A percentile compares a stretch with the other conserved stretches of the same genome.
Conservation (phyloP, 1,140 invertebrate species). For the Euborellia annulipes region DNA sequence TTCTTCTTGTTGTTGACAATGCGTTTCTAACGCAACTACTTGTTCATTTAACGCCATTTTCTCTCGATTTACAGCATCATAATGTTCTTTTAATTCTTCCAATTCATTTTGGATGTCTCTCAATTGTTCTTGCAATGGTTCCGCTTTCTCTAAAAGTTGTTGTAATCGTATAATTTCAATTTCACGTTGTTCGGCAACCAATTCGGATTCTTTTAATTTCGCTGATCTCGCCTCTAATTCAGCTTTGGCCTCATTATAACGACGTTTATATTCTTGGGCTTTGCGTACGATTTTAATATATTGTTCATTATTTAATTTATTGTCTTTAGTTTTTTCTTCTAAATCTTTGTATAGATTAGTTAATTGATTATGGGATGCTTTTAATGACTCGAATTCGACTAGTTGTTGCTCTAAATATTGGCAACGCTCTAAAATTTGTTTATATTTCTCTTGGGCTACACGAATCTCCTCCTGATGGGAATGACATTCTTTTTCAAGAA, state of each 20-base stretch:
- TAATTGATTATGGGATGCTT: too few species aligned
- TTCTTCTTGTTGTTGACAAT: constrained; percentile 28
- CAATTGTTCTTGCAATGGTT: constrained; percentile 5
- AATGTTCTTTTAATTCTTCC: constrained; percentile 27
- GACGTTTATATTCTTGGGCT: constrained; percentile 29
- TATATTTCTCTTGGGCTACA: too few species aligned
- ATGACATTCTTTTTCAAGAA: too few species aligned
- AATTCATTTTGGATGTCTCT: constrained; percentile 33
- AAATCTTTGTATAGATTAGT: constrained; percentile 16
- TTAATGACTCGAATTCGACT: too few species aligned
- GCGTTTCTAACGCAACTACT: constrained; percentile 20
- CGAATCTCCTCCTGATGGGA: too few species aligned
- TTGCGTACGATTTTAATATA: constrained; percentile 30
- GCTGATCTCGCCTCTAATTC: constrained; percentile 28
- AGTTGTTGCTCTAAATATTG: too few species aligned
- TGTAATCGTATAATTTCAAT: constrained; percentile 29
- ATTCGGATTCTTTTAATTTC: constrained; percentile 17
- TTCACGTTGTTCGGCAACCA: constrained; percentile 10
- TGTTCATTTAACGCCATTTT: constrained; percentile 27
- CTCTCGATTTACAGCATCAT: constrained; percentile 33
- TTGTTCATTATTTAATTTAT: constrained; percentile 32
- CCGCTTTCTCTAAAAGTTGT: constrained; percentile 1
- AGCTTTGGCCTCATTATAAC: constrained; percentile 18
- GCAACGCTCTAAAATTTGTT: too few species aligned
- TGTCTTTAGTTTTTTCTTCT: constrained; percentile 15